Percentiles rank a stretch among this genome's conserved stretches.
phyloP scores from a whole-genome alignment of 2,113 vertebrate species.

The Aptenodytes forsteri region DNA sequence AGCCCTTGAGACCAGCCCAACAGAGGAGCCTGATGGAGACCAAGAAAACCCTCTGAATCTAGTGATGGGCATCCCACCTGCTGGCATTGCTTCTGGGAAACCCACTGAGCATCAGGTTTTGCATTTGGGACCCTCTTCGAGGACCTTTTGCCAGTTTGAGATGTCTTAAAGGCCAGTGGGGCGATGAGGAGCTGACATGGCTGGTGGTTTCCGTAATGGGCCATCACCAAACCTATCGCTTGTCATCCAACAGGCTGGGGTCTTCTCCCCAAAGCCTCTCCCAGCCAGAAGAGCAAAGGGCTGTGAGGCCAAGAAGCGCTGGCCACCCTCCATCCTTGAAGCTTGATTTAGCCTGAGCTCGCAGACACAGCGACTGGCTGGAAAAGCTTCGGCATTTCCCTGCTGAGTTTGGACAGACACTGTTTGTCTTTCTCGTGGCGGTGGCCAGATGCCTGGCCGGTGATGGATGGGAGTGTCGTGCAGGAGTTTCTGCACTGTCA shows the following conservation, averaged over 20 bases:
- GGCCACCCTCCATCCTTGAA: background rate
- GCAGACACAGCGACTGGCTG: background rate
- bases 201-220: background rate
- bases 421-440: background rate
- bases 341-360: background rate
- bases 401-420: background rate
- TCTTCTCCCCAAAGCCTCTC: background rate
- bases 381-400: background rate
- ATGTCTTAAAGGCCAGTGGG: background rate
- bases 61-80: background rate
- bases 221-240: background rate
- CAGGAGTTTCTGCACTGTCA: background rate
- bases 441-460: background rate
- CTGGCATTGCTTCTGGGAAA: background rate
- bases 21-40: background rate
- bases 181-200: fast-evolving
- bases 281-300: background rate
- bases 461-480: background rate
- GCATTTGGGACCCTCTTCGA: fast-evolving
- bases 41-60: background rate
- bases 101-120: background rate
- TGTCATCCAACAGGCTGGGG: background rate
- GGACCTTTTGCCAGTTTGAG: background rate
- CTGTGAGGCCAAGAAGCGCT: fast-evolving
- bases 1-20: background rate